A percentile compares a stretch with the other conserved stretches of the same genome.
Evolutionary conservation across 2,888 invertebrate species (phyloP).

Genomic region (Ernsta delagoae): DNA sequence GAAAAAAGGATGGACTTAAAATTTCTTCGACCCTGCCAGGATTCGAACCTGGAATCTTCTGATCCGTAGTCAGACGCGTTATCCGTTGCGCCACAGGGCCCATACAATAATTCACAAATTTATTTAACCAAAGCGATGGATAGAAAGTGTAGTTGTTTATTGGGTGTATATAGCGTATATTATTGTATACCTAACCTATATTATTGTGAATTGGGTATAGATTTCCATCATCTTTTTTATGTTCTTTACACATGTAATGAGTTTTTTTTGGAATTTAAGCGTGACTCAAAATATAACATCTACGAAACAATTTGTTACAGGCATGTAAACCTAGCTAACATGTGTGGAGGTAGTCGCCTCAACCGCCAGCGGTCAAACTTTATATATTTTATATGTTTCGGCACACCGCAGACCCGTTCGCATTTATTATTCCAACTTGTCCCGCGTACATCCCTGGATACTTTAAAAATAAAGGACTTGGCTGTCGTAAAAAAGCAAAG

Average conservation of each 20-base stretch:
- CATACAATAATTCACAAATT: no score
- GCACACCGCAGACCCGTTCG: slow-evolving; percentile 58
- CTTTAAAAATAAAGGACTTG: slow-evolving; percentile 37
- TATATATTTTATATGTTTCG: slow-evolving; percentile 79
- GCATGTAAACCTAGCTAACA: slow-evolving; percentile 58
- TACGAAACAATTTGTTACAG: no score
- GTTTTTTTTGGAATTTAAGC: no score
- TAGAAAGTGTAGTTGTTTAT: no score
- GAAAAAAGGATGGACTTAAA: no score
- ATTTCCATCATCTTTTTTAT: no score
- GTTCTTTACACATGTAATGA: no score
- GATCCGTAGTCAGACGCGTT: slow-evolving; percentile 90
- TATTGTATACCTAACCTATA: no score
- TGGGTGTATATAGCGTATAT: no score
- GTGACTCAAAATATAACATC: no score
- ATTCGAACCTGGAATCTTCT: slow-evolving; percentile 88
- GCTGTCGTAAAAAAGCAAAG: slow-evolving; percentile 28
- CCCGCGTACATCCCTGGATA: slow-evolving; percentile 24
- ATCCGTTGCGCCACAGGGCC: slow-evolving; percentile 44
- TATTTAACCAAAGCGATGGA: no score
- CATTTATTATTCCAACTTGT: slow-evolving; percentile 67
- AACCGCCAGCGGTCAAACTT: slow-evolving; percentile 74
- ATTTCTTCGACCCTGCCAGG: slow-evolving; percentile 26
- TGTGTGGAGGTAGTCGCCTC: slow-evolving; percentile 63
- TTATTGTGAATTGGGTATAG: no score